These are phyloP conservation scores for Platygyra sinensis DNA, from an alignment of 64 coral and sea anemone species.

Conservation along the genomic window DNA sequence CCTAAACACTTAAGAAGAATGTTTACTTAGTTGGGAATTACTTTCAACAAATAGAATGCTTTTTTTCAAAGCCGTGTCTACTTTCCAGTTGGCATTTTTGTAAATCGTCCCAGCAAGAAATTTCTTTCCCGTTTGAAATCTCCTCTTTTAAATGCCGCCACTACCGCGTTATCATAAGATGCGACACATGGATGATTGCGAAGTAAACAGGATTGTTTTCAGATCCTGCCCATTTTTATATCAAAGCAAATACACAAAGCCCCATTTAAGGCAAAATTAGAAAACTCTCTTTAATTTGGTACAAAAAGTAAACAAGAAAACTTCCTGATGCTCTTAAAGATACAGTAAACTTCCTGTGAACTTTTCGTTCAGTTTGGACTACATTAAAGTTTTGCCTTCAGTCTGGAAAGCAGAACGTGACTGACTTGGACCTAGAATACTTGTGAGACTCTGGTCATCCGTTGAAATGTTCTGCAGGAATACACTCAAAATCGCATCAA, in stretches of 20 bases:
- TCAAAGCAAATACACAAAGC: constrained; percentile 27
- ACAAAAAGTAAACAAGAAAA: constrained; percentile 30
- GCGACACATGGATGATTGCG: not conserved
- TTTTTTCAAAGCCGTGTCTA: no score
- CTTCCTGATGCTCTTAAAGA: constrained; percentile 5
- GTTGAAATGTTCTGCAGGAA: not conserved
- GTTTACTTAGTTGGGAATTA: no score
- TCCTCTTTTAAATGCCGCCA: not conserved
- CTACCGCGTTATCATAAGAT: not conserved
- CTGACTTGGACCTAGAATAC: not conserved
- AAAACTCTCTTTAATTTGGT: constrained; percentile 10
- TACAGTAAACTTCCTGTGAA: constrained; percentile 12
- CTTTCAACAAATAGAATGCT: no score
- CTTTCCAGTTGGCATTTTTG: no score
- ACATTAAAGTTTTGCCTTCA: no score
- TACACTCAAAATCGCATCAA: not conserved
- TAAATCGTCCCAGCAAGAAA: no score
- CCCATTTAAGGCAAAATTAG: not conserved
- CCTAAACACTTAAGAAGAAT: no score
- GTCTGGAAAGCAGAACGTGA: not conserved
- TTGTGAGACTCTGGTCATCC: not conserved
- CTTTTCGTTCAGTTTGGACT: not conserved
- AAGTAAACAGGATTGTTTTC: not conserved
- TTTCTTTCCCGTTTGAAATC: not conserved
- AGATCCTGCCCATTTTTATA: not conserved